Evolutionary conservation across 2,113 vertebrate genomes (phyloP).

Genomic region (Montifringilla adamsi): DNA sequence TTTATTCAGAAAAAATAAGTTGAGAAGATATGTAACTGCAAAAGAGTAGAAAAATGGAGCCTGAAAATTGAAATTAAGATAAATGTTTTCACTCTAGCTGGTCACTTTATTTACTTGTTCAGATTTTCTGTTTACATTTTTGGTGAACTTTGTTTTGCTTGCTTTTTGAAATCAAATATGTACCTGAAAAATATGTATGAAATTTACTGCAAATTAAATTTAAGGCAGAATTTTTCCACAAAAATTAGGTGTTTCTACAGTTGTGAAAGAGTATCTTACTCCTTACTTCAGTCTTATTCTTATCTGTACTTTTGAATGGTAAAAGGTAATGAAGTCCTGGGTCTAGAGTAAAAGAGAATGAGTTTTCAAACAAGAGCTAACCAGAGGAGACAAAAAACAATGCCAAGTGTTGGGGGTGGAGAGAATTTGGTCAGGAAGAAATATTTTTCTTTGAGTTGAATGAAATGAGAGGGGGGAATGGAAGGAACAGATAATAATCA

Average conservation of each 20-base stretch:
- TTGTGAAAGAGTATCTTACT: neutral
- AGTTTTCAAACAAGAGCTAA: neutral
- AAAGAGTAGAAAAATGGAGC: neutral
- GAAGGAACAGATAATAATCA: neutral
- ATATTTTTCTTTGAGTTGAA: neutral
- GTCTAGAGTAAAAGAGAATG: neutral
- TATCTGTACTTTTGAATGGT: neutral
- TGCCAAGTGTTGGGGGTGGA: neutral
- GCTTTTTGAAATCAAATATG: neutral
- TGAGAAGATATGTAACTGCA: neutral
- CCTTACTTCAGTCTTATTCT: neutral
- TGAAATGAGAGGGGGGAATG: neutral
- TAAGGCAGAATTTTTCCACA: neutral
- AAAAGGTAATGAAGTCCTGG: neutral
- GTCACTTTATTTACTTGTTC: neutral
- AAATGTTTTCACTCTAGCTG: neutral
- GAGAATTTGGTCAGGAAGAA: neutral
- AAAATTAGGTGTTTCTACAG: neutral
- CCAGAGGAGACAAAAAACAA: neutral
- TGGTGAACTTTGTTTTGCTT: neutral
- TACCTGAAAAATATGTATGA: neutral
- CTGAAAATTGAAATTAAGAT: neutral
- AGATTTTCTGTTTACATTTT: neutral
- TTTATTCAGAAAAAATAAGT: neutral
- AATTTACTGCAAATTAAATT: neutral